Base-by-base conservation (phyloP, 2,113 vertebrate species). In the Mormyrus iriodes region DNA sequence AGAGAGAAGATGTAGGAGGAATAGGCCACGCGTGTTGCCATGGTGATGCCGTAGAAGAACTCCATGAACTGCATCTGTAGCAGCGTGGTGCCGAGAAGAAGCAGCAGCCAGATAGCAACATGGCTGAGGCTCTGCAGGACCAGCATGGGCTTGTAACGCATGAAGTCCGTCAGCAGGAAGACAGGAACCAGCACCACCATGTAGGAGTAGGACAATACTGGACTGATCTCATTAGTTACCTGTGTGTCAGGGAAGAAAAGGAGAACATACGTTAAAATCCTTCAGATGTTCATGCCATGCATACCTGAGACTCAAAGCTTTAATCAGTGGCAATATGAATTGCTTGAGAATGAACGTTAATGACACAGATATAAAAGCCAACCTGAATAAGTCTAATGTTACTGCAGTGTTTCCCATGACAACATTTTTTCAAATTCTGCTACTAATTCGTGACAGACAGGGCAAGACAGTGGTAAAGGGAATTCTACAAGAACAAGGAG, bases 1-100 rank as follows among this genome's bases (percentile, higher is more conserved):
- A 99, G 95, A 0, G 97, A 97, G 95, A 99, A 99, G 93, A 99
- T 97, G 92, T 99, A 99, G 90, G 98, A 99, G 89, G 98, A 99
- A 91, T 98, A 99, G 88, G 98, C 98, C 0, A 99, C 96, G 0
- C 98, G 97, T 0, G 97, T 96, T 0, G 98, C 98, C 98, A 99
- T 98, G 83, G 97, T 97, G 93, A 99, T 6, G 51, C 97, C 93
- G 0, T 97, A 99, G 96, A 97, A 99, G 92, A 98, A 95, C 95
- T 99, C 98, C 98, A 99, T 98, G 90, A 98, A 91, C 93, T 99
- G 98, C 97, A 99, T 98, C 91, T 97, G 93, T 2, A 96, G 87
- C 42, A 99, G 91, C 0, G 94, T 93, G 79, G 44, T 87, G 86
- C 97, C 97, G 0, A 95, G 89, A 21, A 99, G 94, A 84, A 99